phyloP scores from a whole-genome alignment of 2,888 invertebrate genomes.

The Steinernema scapterisci region DNA sequence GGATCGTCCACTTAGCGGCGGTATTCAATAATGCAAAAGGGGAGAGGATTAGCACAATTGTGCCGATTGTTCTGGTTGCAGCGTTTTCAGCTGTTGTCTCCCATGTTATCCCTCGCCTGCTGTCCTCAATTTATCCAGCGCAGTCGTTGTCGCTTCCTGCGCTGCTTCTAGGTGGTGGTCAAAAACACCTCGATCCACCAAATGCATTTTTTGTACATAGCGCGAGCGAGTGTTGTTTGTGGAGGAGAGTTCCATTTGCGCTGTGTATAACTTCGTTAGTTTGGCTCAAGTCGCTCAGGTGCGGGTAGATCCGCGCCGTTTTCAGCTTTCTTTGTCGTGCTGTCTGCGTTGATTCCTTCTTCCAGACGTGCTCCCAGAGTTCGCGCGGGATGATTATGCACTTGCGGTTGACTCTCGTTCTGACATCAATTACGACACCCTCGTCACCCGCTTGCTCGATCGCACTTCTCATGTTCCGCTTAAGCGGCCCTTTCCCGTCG shows the following conservation, averaged over 20 bases:
- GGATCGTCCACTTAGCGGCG: slow-evolving; percentile 30
- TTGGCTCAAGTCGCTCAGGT: too few species aligned
- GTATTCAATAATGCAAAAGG: slow-evolving; percentile 32
- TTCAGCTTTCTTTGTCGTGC: too few species aligned
- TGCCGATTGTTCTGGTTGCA: slow-evolving; percentile 26
- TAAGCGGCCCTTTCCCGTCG: slow-evolving; percentile 9
- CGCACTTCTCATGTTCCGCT: slow-evolving; percentile 1
- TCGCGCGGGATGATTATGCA: neutral
- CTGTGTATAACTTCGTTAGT: too few species aligned
- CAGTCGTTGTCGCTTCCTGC: neutral
- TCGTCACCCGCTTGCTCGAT: slow-evolving; percentile 27
- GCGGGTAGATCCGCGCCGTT: too few species aligned
- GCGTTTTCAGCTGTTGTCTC: slow-evolving; percentile 29
- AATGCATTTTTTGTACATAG: too few species aligned
- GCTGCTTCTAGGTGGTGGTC: too few species aligned
- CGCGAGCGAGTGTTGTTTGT: too few species aligned
- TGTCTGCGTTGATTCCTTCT: too few species aligned
- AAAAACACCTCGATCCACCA: too few species aligned
- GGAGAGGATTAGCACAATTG: slow-evolving; percentile 32
- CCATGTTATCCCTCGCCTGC: slow-evolving; percentile 20
- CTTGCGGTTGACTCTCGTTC: slow-evolving; percentile 9
- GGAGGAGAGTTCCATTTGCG: too few species aligned
- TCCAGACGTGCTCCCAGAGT: neutral
- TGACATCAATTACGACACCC: slow-evolving; percentile 26
- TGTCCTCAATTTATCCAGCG: neutral